Base-by-base conservation (phyloP, 2,113 vertebrate species). In the Tachuris rubrigastra region DNA sequence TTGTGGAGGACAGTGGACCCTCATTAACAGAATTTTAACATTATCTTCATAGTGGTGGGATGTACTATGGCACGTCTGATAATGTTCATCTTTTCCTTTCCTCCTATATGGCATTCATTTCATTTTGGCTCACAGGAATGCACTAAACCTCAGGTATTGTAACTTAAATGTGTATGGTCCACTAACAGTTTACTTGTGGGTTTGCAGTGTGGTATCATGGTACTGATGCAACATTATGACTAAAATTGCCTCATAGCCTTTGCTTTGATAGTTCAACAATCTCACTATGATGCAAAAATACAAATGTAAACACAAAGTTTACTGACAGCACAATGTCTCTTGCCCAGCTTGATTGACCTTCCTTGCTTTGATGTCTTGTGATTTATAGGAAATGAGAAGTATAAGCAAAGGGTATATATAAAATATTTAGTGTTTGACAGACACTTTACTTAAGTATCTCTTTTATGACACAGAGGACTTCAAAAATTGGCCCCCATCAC, bases 141-240 rank as follows among this genome's bases (percentile, higher is more conserved):
- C 99, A 98, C 98, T 99, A 99, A 99, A 98, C 96, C 98, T 96
- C 98, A 99, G 99, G 99, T 99, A 99, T 98, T 56, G 98, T 99
- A 98, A 98, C 97, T 98, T 98, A 96, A 96, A 76, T 93, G 68
- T 97, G 96, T 98, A 96, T 98, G 97, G 75, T 98, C 87, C 97
- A 90, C 94, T 97, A 96, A 97, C 81, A 62, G 55, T 96, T 93
- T 96, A 88, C 91, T 79, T 92, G 75, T 95, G 74, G 83, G 42
- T 96, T 96, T 98, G 88, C 82, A 27, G 91, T 94, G 95, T 95
- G 79, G 69, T 89, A 72, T 60, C 72, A 22, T 95, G 85, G 91
- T 96, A 47, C 59, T 79, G 79, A 79, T 93, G 35, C 59, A 33
- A 49, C 95, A 85, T 72, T 52, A 31, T 73, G 80, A 89, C 83